Evolutionary conservation across 2,888 invertebrate species (phyloP), one percentile per base, ranked within the genome.

Genomic region (Tenthredo notha): DNA sequence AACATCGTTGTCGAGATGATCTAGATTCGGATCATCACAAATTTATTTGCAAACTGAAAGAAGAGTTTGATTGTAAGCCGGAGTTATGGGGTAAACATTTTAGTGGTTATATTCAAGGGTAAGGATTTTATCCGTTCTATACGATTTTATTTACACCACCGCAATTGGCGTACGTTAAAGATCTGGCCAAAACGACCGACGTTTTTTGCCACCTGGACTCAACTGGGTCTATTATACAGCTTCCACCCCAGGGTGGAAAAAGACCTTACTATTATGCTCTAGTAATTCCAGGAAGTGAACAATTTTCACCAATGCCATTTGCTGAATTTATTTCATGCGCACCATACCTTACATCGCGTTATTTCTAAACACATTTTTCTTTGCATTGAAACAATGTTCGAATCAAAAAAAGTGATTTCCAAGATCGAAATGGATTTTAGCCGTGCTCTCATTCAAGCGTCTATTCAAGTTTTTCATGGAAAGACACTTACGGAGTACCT

Each of bases 181-280:
- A 25, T 37, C 2, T 85, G 9, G 40, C 77, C 4, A 74, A 80
- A 67, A n/a, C 21, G 1, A 18, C 25, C 2, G 18, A 65, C 2
- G 70, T 86, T 15, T 86, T 77, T 83, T 47, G 54, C 9, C 72
- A 86, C 47, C 25, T 86, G 2, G 86, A 86, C 15, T 21, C 65
- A n/a, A 65, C 65, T 65, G 65, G 65, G 6, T 65, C 65, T 12
- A 25, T 65, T 9, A 25, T 65, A 21, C 12, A 21, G 65, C 21
- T 12, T 25, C 12, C 29, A 12, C 65, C 65, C 5, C 25, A 25
- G 7, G 21, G 25, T 29, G 29, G 65, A 25, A 21, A 65, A 65
- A 21, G 29, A 29, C 21, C 29, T 25, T 25, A 25, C 29, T 85
- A 85, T 25, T 85, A 85, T 54, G 85, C 78, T 10, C 12, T 85